These are phyloP conservation scores for Hypomecis punctinalis DNA, from an alignment of 2,888 invertebrate species.

Conservation along the genomic window DNA sequence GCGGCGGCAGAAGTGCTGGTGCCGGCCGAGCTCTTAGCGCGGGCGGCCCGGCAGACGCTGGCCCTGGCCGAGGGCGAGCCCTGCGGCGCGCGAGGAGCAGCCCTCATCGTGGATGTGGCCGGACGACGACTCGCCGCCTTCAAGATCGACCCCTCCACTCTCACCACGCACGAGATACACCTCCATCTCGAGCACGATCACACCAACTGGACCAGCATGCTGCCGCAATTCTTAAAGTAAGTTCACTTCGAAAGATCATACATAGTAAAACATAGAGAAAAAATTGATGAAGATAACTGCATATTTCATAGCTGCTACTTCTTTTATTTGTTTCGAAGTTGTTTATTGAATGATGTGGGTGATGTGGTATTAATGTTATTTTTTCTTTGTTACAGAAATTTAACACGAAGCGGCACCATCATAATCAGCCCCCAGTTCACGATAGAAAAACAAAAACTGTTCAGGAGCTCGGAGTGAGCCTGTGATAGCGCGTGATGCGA, in stretches of 20 bases:
- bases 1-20: constrained; percentile 94
- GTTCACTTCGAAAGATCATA: constrained; percentile 63
- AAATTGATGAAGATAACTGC: too few species aligned
- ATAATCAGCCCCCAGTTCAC: constrained; percentile 95
- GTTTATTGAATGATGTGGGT: too few species aligned
- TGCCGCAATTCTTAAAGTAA: constrained; percentile 96
- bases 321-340: background rate
- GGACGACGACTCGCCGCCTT: constrained; percentile 92
- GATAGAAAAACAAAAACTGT: constrained; percentile 96
- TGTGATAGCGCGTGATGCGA: constrained; percentile 69
- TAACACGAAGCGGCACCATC: constrained; percentile 93
- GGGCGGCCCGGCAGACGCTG: constrained; percentile 92
- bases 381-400: constrained; percentile 86
- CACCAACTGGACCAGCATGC: constrained; percentile 93
- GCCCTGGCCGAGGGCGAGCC: constrained; percentile 95
- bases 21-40: constrained; percentile 92
- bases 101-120: constrained; percentile 93
- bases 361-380: constrained; percentile 45
- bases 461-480: constrained; percentile 88
- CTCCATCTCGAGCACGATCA: constrained; percentile 94
- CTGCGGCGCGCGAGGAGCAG: constrained; percentile 94
- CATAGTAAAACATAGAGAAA: too few species aligned
- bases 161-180: constrained; percentile 96
- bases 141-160: constrained; percentile 93
- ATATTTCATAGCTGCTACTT: too few species aligned